Evolutionary conservation across 1,140 invertebrate species (phyloP), one percentile per base, ranked within the genome.

Genomic region (Panagrolaimus sp.): DNA sequence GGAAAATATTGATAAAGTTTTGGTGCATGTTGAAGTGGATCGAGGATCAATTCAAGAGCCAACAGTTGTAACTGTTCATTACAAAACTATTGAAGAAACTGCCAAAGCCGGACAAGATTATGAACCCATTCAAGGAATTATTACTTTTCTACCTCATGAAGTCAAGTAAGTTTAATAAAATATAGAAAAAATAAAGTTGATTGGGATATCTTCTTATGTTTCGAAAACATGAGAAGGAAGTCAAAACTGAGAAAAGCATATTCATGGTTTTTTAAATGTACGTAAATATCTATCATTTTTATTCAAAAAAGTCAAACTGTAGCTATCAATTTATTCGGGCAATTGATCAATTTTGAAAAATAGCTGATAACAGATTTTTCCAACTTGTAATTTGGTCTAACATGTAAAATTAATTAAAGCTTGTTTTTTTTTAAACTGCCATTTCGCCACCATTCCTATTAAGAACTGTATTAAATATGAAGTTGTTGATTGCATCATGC

Each of bases 41-140:
- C 89, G 90, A 0, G 92, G 92, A 12, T 90, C 94, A 81, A 84
- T 93, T 14, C 88, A 86, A 65, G 87, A 87, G 45, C 92, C 52
- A 87, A 89, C 63, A 0, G 65, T 73, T 17, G 76, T 79, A 21
- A 71, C 70, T 24, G 77, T 79, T 7, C 66, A 79, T 63, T 79
- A 79, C 70, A 70, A 69, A 43, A 77, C 55, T 4, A 65, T 77
- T 17, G 65, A 68, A 82, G 96, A 95, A 1, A 93, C 94, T 0
- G 96, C 95, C 26, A 90, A 91, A 77, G 93, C 92, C 10, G 93
- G 92, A 1, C 90, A 90, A 17, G 95, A 98, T 83, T 98, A 95
- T 84, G 88, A 92, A 43, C 88, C 89, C 32, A 89, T 90, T 12
- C 89, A 90, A 72, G 96, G 94, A 7, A 90, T 90, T 0, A 84